These are phyloP conservation scores for Zeugodacus cucurbitae DNA, from an alignment of 1,140 invertebrate genomes.

Conservation along the genomic window DNA sequence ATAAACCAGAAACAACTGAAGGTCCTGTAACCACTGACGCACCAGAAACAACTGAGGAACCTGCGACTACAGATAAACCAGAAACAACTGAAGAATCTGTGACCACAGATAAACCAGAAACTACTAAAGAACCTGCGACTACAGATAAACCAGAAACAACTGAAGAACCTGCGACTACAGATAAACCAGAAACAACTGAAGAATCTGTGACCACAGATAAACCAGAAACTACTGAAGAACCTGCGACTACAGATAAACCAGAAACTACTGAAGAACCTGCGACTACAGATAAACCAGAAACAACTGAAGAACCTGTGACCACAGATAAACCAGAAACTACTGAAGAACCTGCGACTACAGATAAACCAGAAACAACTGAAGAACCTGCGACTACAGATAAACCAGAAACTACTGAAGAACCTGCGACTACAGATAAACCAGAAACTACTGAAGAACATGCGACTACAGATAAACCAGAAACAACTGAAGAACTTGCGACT, in stretches of 20 bases:
- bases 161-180: not conserved
- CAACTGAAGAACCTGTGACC: not conserved
- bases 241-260: not conserved
- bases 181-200: not conserved
- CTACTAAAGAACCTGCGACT: not conserved
- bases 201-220: not conserved
- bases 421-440: not conserved
- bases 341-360: not conserved
- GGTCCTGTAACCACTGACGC: not conserved
- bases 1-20: not conserved
- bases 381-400: not conserved
- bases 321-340: not conserved
- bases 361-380: not conserved
- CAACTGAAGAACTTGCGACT: not conserved
- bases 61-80: not conserved
- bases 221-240: not conserved
- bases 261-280: slow-evolving; percentile 11
- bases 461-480: not conserved
- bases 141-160: not conserved
- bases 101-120: not conserved
- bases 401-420: not conserved
- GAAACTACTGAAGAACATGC: not conserved
- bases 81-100: not conserved
- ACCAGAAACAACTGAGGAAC: not conserved
- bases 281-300: not conserved